These are phyloP conservation scores for Idaea dimidiata DNA, from an alignment of 2,888 invertebrate species.

Conservation along the genomic window DNA sequence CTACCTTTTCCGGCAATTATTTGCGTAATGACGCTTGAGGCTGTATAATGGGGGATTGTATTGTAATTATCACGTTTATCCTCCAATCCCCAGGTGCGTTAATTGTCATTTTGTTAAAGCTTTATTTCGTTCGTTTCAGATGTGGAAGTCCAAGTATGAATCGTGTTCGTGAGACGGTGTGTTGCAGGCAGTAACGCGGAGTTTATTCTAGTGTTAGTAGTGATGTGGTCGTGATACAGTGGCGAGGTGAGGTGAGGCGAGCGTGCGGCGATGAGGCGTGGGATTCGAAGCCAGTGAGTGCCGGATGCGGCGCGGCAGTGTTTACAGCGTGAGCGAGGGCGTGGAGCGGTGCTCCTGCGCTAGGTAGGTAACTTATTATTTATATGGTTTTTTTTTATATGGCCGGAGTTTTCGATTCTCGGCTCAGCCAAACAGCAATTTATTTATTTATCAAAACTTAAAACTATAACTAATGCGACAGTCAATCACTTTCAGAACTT, in stretches of 20 bases:
- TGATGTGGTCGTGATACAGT: conserved; percentile 32
- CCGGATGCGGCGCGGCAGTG: conserved; percentile 76
- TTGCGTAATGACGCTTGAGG: not conserved
- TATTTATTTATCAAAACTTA: too few relatives aligned
- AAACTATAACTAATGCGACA: too few relatives aligned
- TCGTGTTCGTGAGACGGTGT: not conserved
- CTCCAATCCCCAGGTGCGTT: not conserved
- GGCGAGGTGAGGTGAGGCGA: conserved; percentile 42
- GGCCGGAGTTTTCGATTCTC: too few relatives aligned
- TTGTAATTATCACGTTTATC: not conserved
- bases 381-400: too few relatives aligned
- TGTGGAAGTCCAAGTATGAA: not conserved
- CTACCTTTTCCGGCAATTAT: too few relatives aligned
- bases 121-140: not conserved
- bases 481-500: too few relatives aligned
- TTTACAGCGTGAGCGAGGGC: conserved; percentile 75
- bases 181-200: not conserved
- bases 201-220: not conserved
- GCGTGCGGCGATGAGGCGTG: conserved; percentile 51
- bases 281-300: conserved; percentile 48
- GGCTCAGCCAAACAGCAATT: too few relatives aligned
- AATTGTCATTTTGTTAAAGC: not conserved
- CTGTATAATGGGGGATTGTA: not conserved
- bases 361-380: conserved; percentile 59
- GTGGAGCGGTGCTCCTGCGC: conserved; percentile 74